phyloP scores from a whole-genome alignment of 2,113 vertebrate species.

The Strigops habroptila region DNA sequence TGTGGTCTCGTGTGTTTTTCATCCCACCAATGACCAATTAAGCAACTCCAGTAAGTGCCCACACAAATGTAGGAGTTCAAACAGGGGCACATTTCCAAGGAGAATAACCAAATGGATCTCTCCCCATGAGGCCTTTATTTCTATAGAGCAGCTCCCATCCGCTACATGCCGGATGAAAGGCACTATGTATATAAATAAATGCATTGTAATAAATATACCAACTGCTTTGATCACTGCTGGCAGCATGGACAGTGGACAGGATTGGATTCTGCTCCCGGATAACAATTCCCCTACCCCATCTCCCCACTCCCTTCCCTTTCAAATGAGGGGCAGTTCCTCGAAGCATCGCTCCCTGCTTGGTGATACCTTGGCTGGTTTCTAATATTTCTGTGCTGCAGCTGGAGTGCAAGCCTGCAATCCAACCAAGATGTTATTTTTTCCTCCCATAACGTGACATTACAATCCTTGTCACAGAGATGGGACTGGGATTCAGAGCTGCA shows the following conservation, averaged over 20 bases:
- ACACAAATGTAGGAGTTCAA: not conserved
- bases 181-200: not conserved
- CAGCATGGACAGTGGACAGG: fast-evolving
- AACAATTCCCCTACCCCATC: fast-evolving
- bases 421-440: not conserved
- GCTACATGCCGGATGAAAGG: fast-evolving
- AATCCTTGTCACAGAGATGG: fast-evolving
- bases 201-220: not conserved
- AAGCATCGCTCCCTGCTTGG: not conserved
- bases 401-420: not conserved
- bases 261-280: not conserved
- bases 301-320: not conserved
- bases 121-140: not conserved
- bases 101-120: not conserved
- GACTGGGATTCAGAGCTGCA: not conserved
- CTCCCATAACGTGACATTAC: fast-evolving
- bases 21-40: not conserved
- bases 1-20: not conserved
- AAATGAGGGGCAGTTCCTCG: not conserved
- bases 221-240: not conserved
- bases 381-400: fast-evolving
- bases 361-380: not conserved
- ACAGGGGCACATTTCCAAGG: not conserved
- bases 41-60: not conserved
- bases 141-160: not conserved